A percentile compares a stretch with the other conserved stretches of the same genome.
Conservation (phyloP, 2,888 invertebrate genomes). For the Anorthoa munda region DNA sequence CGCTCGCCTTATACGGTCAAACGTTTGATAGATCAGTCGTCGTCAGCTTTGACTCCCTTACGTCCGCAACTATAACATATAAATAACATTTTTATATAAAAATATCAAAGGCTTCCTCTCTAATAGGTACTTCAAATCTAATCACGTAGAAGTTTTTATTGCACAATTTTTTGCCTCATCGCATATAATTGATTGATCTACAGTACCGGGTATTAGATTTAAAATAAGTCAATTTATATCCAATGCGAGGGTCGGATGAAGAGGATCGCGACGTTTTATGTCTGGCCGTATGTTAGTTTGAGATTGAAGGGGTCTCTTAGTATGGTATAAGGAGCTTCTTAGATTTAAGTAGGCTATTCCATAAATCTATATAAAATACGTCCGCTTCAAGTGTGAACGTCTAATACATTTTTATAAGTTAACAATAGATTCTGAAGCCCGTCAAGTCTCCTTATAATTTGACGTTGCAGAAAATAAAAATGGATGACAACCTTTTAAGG, state of each 20-base stretch:
- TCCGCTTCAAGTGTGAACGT: conserved; percentile 53
- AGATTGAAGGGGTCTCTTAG: conserved; percentile 55
- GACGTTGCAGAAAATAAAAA: conserved; percentile 18
- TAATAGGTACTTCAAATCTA: conserved; percentile 48
- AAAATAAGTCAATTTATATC: conserved; percentile 67
- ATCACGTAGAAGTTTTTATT: conserved; percentile 64
- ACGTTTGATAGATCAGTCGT: conserved; percentile 76
- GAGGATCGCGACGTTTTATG: conserved; percentile 54
- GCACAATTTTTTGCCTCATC: conserved; percentile 54
- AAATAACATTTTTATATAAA: conserved; percentile 65
- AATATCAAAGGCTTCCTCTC: conserved; percentile 59
- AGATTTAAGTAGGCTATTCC: conserved; percentile 57
- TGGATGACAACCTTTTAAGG: conserved; percentile 16
- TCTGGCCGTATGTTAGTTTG: conserved; percentile 56
- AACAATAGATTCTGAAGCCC: conserved; percentile 43
- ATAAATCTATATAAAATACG: conserved; percentile 58
- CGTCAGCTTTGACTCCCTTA: conserved; percentile 66
- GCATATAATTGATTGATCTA: conserved; percentile 64
- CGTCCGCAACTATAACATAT: conserved; percentile 67
- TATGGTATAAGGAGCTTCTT: conserved; percentile 57
- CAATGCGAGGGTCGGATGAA: conserved; percentile 56
- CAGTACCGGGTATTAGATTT: conserved; percentile 52
- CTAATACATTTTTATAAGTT: conserved; percentile 58
- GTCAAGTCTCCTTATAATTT: conserved; percentile 26
- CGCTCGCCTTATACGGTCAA: conserved; percentile 78